Evolutionary conservation across 2,888 invertebrate genomes (phyloP).

Genomic region (Pterostichus madidus): DNA sequence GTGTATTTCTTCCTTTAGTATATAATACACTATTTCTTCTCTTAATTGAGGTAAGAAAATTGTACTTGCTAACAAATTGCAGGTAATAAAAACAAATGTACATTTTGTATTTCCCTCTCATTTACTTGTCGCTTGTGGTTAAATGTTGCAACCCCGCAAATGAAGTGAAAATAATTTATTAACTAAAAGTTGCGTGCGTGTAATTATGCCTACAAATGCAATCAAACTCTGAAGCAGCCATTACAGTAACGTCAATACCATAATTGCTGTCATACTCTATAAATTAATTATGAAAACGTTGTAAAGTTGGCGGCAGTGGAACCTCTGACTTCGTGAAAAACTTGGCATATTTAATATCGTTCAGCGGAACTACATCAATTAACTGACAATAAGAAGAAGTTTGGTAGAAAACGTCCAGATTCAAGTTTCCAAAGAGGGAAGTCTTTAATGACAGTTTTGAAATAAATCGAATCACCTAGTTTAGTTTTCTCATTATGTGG

Average conservation of each 20-base stretch:
- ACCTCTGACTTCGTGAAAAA: background rate
- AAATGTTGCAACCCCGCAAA: background rate
- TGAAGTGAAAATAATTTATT: constrained; percentile 7
- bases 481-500: constrained; percentile 40
- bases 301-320: background rate
- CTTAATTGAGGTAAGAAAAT: too few species aligned
- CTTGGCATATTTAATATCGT: background rate
- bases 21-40: too few species aligned
- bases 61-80: too few species aligned
- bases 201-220: constrained; percentile 32
- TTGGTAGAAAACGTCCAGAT: background rate
- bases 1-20: too few species aligned
- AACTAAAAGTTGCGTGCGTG: background rate
- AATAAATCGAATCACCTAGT: constrained; percentile 44
- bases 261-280: constrained; percentile 2
- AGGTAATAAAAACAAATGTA: too few species aligned
- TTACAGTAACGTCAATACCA: constrained; percentile 11
- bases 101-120: too few species aligned
- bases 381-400: constrained; percentile 15
- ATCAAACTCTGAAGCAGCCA: constrained; percentile 23
- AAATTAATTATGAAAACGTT: constrained; percentile 25
- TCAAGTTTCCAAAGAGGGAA: background rate
- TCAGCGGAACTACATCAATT: constrained; percentile 27
- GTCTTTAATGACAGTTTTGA: constrained; percentile 33
- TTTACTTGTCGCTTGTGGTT: too few species aligned